phyloP scores from a whole-genome alignment of 2,888 invertebrate genomes.

The Geotrupes spiniger region DNA sequence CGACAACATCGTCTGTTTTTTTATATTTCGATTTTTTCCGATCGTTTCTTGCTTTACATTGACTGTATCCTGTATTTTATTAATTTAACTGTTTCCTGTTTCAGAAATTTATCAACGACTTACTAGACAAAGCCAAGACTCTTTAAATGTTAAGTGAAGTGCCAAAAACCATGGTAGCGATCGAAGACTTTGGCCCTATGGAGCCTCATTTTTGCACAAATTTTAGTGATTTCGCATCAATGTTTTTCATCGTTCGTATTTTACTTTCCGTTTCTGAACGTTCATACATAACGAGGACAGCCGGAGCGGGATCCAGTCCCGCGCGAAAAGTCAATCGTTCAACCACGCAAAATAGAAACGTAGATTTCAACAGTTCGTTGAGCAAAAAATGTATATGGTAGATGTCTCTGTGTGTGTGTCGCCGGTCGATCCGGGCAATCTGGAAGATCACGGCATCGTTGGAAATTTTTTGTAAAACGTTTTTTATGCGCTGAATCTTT shows the following conservation, averaged over 20 bases:
- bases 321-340: background rate
- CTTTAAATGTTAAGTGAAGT: slow-evolving; percentile 59
- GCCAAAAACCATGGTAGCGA: slow-evolving; percentile 40
- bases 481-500: slow-evolving; percentile 34
- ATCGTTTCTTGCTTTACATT: too few relatives aligned
- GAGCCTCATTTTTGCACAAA: slow-evolving; percentile 40
- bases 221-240: slow-evolving; percentile 40
- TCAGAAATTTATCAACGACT: slow-evolving; percentile 87
- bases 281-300: slow-evolving; percentile 13
- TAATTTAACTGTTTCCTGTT: slow-evolving; percentile 45
- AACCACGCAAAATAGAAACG: slow-evolving; percentile 4
- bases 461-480: slow-evolving; percentile 24
- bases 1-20: too few relatives aligned
- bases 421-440: too few relatives aligned
- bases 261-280: slow-evolving; percentile 26
- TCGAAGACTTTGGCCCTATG: slow-evolving; percentile 37
- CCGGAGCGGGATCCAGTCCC: background rate
- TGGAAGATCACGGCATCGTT: too few relatives aligned
- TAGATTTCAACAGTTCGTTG: slow-evolving; percentile 4
- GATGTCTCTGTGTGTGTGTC: too few relatives aligned
- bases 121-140: slow-evolving; percentile 86
- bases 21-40: too few relatives aligned
- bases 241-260: slow-evolving; percentile 33
- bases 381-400: background rate
- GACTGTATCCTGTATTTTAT: too few relatives aligned